Percentiles rank a stretch among this genome's conserved stretches.
phyloP scores from a whole-genome alignment of 2,113 vertebrate genomes.

The Malurus alboscapulatus region DNA sequence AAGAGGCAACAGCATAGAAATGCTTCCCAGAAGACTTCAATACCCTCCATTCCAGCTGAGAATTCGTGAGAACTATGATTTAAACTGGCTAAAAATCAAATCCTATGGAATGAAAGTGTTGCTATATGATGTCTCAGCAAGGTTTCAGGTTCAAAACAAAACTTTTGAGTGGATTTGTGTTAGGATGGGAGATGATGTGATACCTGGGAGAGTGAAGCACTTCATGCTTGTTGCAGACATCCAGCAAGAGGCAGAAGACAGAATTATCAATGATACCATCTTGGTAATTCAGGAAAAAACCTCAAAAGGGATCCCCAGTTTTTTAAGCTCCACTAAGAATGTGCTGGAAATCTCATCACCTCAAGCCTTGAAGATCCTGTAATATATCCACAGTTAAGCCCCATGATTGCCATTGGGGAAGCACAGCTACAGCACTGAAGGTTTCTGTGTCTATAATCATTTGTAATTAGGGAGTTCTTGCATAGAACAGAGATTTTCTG shows the following conservation, averaged over 20 bases:
- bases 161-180: background rate
- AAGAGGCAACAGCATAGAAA: background rate
- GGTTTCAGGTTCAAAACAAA: background rate
- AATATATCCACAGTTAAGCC: accelerated
- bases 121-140: background rate
- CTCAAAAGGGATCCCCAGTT: background rate
- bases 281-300: background rate
- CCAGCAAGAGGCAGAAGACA: background rate
- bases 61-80: background rate
- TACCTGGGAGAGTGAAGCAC: background rate
- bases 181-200: background rate
- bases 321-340: background rate
- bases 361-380: background rate
- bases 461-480: background rate
- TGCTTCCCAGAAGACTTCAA: background rate
- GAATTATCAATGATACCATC: background rate
- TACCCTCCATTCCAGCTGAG: background rate
- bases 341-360: background rate
- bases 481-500: background rate
- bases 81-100: background rate
- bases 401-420: background rate
- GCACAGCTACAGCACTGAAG: background rate
- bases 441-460: background rate
- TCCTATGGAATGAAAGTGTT: background rate
- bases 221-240: background rate